A percentile compares a stretch with the other conserved stretches of the same genome.
Conservation (phyloP, 1,140 invertebrate species). For the Brachystomella parvula region DNA sequence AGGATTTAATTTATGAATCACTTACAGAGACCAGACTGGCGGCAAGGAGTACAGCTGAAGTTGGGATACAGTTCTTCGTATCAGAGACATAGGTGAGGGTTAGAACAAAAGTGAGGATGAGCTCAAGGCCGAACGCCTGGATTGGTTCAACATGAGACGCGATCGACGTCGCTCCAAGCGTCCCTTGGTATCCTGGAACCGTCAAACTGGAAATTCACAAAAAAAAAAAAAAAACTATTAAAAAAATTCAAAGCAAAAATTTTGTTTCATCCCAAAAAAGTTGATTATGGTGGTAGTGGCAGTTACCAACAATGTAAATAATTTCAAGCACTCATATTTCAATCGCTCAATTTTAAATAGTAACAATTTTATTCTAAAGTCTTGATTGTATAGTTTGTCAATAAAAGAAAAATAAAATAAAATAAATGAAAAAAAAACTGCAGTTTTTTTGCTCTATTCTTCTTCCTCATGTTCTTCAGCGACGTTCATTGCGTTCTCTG, state of each 20-base stretch:
- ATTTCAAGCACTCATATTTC: background rate
- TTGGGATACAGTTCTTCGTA: conserved; percentile 40
- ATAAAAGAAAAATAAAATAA: background rate
- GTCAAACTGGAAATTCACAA: conserved; percentile 41
- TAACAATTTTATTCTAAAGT: no score
- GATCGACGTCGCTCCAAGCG: conserved; percentile 39
- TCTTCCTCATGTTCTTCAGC: background rate
- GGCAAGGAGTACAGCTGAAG: conserved; percentile 31
- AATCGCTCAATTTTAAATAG: no score
- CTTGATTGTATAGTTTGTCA: no score
- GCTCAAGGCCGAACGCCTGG: conserved; percentile 48
- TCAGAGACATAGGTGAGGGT: conserved; percentile 48
- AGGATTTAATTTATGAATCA: no score
- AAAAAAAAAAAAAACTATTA: no score
- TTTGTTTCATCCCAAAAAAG: background rate
- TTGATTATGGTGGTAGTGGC: background rate
- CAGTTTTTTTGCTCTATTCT: background rate
- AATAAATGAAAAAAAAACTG: background rate
- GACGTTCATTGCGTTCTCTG: background rate
- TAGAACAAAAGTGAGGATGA: conserved; percentile 48
- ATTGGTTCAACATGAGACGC: conserved; percentile 36
- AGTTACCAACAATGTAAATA: background rate
- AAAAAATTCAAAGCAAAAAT: conserved; percentile 4
- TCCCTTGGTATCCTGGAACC: conserved; percentile 40
- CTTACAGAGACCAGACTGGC: conserved; percentile 37